Conservation (phyloP, 2,113 vertebrate species). For the Oryzias celebensis region DNA sequence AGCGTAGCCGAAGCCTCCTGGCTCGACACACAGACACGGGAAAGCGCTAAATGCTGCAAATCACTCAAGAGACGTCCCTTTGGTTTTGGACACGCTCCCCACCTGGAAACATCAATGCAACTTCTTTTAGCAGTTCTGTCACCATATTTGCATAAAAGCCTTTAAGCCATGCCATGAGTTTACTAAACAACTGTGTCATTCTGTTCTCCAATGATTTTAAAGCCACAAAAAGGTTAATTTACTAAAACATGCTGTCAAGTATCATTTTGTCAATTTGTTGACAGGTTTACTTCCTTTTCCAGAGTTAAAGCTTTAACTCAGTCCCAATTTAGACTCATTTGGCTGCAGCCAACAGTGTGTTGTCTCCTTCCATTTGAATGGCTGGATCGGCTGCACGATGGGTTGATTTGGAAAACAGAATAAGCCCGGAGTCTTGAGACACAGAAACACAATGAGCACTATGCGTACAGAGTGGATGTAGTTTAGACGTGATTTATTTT, state of each 20-base stretch:
- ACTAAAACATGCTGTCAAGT: background rate
- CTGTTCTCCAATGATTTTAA: background rate
- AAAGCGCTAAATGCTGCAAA: conserved; percentile 5
- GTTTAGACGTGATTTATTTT: too few relatives aligned
- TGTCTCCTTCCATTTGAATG: too few relatives aligned
- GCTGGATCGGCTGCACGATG: too few relatives aligned
- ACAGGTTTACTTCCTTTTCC: background rate
- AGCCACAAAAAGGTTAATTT: background rate
- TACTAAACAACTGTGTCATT: background rate
- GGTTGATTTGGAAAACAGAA: too few relatives aligned
- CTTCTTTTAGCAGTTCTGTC: background rate
- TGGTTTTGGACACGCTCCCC: background rate
- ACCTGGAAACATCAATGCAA: background rate
- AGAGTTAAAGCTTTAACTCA: background rate
- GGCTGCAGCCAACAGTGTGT: too few relatives aligned
- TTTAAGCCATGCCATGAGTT: background rate
- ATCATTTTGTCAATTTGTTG: background rate
- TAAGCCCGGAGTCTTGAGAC: too few relatives aligned
- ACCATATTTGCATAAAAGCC: background rate
- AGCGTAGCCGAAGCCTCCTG: conserved; percentile 18
- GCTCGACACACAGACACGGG: background rate
- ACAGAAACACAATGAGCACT: too few relatives aligned
- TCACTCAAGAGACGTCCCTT: background rate
- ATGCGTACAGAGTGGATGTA: too few relatives aligned
- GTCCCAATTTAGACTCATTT: too few relatives aligned